phyloP scores from a whole-genome alignment of 2,888 invertebrate genomes.

The Leucophora obtusa region DNA sequence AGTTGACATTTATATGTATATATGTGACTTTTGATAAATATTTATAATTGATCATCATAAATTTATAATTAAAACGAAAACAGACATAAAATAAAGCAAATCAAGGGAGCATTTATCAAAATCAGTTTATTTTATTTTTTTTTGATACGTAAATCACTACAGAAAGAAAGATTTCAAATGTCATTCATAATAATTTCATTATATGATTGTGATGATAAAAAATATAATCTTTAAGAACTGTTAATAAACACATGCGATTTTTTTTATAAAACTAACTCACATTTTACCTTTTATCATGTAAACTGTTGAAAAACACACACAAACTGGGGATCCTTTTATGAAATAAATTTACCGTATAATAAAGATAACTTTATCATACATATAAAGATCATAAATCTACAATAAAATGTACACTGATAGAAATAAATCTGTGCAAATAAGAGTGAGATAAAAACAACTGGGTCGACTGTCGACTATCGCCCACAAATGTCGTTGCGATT shows the following conservation, averaged over 20 bases:
- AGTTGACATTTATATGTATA: neutral
- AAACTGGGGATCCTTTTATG: neutral
- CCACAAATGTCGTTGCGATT: too few species aligned
- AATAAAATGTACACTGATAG: neutral
- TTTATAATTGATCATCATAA: constrained; percentile 1
- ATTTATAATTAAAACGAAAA: neutral
- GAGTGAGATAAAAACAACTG: too few species aligned
- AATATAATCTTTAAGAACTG: neutral
- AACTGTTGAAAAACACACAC: neutral
- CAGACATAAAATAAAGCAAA: neutral
- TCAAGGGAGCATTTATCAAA: constrained; percentile 9
- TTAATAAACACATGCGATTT: neutral
- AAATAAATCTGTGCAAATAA: too few species aligned
- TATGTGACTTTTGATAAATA: constrained; percentile 1
- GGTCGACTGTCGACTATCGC: too few species aligned
- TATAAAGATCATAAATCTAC: neutral
- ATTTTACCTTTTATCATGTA: neutral
- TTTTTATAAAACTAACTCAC: too few species aligned
- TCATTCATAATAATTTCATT: constrained; percentile 16
- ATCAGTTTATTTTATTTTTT: neutral
- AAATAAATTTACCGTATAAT: neutral
- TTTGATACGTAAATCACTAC: constrained; percentile 6
- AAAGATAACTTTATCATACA: neutral
- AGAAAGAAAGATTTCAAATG: neutral
- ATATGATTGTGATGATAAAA: constrained; percentile 2